phyloP scores from a whole-genome alignment of 2,113 vertebrate species.

The Enhydra lutris region DNA sequence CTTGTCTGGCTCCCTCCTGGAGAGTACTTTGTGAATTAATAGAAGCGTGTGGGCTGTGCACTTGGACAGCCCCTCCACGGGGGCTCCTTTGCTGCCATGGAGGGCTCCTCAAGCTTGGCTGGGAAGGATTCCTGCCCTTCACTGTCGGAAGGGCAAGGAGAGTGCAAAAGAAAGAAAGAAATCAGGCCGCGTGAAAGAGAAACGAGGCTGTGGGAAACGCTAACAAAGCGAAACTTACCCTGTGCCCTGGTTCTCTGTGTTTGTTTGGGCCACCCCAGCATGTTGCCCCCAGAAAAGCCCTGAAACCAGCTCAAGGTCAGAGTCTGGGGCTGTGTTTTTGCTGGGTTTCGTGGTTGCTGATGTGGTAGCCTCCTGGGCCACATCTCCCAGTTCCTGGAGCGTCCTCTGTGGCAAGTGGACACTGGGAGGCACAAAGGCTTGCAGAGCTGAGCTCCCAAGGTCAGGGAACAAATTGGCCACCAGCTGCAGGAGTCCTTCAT shows the following conservation, averaged over 20 bases:
- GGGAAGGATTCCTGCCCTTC: not conserved
- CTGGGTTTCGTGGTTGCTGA: not conserved
- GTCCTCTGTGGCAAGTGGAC: not conserved
- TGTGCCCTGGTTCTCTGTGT: not conserved
- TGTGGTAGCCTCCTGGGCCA: not conserved
- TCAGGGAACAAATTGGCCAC: not conserved
- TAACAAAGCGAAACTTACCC: not conserved
- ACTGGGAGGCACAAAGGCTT: not conserved
- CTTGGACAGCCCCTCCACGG: not conserved
- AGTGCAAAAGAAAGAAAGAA: not conserved
- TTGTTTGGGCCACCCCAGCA: not conserved
- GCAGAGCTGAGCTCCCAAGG: not conserved
- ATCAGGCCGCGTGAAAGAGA: not conserved
- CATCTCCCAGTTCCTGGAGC: not conserved
- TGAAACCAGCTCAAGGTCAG: not conserved
- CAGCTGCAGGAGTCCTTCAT: not conserved
- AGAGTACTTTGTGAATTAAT: conserved; percentile 34
- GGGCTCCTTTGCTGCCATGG: not conserved
- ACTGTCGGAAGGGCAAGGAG: not conserved
- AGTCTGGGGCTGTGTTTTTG: not conserved
- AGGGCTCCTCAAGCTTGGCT: not conserved
- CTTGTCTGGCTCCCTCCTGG: conserved; percentile 36
- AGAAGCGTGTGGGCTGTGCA: not conserved
- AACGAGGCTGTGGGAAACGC: not conserved
- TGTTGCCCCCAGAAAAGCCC: not conserved